These are phyloP conservation scores for Habropoda laboriosa DNA, from an alignment of 1,140 invertebrate species.

Conservation along the genomic window DNA sequence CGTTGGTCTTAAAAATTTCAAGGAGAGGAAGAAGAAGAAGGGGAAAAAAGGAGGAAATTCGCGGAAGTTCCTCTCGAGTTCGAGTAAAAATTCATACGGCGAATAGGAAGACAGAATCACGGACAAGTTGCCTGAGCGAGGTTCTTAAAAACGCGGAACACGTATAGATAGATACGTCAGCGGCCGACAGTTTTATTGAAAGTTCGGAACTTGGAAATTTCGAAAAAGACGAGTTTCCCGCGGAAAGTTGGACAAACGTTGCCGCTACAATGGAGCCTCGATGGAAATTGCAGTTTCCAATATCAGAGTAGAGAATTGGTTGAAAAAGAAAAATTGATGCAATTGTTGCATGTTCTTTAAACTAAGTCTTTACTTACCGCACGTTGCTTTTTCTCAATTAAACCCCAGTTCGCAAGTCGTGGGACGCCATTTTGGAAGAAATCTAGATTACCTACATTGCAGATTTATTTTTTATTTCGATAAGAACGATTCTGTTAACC, in stretches of 20 bases:
- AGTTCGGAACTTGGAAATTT: slow-evolving; percentile 26
- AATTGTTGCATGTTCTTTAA: too few relatives aligned
- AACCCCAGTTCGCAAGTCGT: too few relatives aligned
- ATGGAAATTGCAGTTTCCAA: background rate
- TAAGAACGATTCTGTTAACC: too few relatives aligned
- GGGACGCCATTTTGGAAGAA: too few relatives aligned
- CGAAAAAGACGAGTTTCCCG: background rate
- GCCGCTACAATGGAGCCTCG: background rate
- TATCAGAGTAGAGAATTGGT: background rate
- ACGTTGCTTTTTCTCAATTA: too few relatives aligned
- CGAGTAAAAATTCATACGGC: background rate
- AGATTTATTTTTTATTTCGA: too few relatives aligned
- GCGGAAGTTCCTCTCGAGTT: background rate
- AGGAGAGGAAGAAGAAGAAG: background rate
- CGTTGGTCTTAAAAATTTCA: background rate
- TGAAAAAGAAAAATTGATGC: too few relatives aligned
- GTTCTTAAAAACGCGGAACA: background rate
- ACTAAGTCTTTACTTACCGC: too few relatives aligned
- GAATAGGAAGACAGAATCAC: background rate
- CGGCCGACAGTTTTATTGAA: slow-evolving; percentile 17
- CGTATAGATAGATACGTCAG: slow-evolving; percentile 6
- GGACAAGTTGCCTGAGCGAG: background rate
- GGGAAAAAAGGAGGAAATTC: background rate
- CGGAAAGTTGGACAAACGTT: background rate
- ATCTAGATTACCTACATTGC: too few relatives aligned